Base-by-base conservation (phyloP, 2,797 vertebrate genomes). In the Cryptoprocta ferox region DNA sequence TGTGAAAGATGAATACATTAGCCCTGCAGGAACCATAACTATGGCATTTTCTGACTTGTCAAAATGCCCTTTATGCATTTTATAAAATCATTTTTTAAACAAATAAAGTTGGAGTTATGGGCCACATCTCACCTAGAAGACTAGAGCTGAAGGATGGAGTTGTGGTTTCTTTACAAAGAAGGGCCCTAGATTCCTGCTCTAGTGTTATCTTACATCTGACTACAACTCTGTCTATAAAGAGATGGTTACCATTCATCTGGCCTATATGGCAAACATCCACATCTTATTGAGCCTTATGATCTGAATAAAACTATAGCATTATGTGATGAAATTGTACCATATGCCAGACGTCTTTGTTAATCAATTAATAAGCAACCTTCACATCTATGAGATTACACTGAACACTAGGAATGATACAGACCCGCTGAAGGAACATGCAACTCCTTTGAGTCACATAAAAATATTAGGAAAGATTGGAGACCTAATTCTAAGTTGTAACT, bases 11-110 rank as follows among this genome's bases (percentile, higher is more conserved):
- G 79, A 83, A 96, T 70, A 80, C 56, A 71, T 91, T 95, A 95
- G n/a, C 48, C 89, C 88, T 80, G 10, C 37, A 37, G 14, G 10
- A 97, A 75, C 18, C 28, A 39, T 53, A 95, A 39, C 30, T 59
- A 12, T 70, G 59, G 45, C 42, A 95, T 93, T 97, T 97, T 75
- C 92, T 79, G 42, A 66, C 53, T 81, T 85, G 45, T 89, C 68
- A 90, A 89, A 66, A 92, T 81, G 37, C 2, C 48, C 18, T 76
- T 71, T 56, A 63, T 70, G n/a, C n/a, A 75, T 80, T 94, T 89
- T 18, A 80, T 14, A 63, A 73, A 61, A 71, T 91, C 42, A 78
- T 87, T 75, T 87, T 32, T 11, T 26, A 82, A 79, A 89, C 53
- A 90, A 87, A 63, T 59, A 76, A 94, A 15, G 8, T 39, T 71